Base-by-base conservation (phyloP, 1,140 invertebrate species). In the Sinonovacula constricta region DNA sequence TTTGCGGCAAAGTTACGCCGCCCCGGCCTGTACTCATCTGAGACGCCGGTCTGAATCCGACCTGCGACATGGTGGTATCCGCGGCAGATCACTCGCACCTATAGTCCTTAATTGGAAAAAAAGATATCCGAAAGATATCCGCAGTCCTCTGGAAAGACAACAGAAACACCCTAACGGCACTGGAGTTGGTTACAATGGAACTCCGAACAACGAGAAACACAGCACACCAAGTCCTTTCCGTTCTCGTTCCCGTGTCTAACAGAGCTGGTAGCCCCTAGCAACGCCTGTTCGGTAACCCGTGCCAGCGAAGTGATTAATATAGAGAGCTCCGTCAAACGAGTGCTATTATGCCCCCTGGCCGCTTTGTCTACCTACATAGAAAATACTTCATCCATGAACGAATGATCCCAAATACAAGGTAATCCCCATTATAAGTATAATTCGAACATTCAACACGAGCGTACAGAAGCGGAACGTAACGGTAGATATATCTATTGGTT, bases 21-120 rank as follows among this genome's bases (percentile, higher is more conserved):
- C 68, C 54, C 49, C 70, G 54, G 5, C 59, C 72, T 67, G 72
- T 70, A 59, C 76, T 78, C 72, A 83, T 56, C 45, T 82, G 81
- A 33, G 83, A 82, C 56, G 85, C 80, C 57, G 83, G 81, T 45
- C 83, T 75, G 54, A 85, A 62, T 28, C 85, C 85, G 26, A 86
- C 85, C 62, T 87, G 86, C 28, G 85, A 86, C 86, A 88, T 87
- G 5, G 51, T 81, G 34, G 45, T n/a, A n/a, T n/a, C n/a, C n/a
- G n/a, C n/a, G n/a, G n/a, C n/a, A n/a, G n/a, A n/a, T n/a, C n/a
- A n/a, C n/a, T n/a, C n/a, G n/a, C 39, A 45, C 7, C 39, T 45
- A 10, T 45, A 45, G 7, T 45, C 7, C 7, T 45, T 45, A 45
- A 45, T 45, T 45, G 18, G 18, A 45, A 45, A 45, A 45, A n/a